These are phyloP conservation scores for Crocodylus rhombifer DNA, from an alignment of 2,797 vertebrate genomes.

Conservation along the genomic window DNA sequence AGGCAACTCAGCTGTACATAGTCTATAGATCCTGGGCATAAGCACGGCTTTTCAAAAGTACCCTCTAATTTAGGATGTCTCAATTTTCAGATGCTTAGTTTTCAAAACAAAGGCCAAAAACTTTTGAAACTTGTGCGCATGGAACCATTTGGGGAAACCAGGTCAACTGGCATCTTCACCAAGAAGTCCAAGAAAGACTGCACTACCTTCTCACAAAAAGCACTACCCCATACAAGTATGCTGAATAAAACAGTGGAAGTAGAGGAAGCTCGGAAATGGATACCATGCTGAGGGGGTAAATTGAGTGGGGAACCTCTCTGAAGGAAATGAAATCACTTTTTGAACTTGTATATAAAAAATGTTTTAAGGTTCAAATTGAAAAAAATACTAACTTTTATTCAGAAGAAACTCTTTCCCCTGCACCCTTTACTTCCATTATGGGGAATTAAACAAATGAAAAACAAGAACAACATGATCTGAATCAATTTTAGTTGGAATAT, in stretches of 20 bases:
- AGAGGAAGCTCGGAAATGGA: too few species aligned
- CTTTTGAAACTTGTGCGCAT: neutral
- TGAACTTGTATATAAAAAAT: neutral
- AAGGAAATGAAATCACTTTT: neutral
- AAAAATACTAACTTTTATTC: neutral
- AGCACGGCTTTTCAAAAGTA: neutral
- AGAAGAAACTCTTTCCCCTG: neutral
- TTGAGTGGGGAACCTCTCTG: neutral
- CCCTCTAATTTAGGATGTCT: neutral
- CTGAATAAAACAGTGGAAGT: neutral
- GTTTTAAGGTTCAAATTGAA: neutral
- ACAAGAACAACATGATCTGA: neutral
- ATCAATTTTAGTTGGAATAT: neutral
- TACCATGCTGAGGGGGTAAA: too few species aligned
- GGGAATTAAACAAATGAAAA: neutral
- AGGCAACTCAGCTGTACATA: neutral
- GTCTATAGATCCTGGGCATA: neutral
- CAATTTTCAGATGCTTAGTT: neutral
- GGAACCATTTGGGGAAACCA: neutral
- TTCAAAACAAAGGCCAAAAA: neutral
- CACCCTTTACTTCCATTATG: neutral
- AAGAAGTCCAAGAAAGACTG: neutral
- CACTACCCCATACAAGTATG: neutral
- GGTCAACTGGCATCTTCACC: neutral
- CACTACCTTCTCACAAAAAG: neutral